Conservation (phyloP, 2,797 vertebrate species). For the Avahi laniger region DNA sequence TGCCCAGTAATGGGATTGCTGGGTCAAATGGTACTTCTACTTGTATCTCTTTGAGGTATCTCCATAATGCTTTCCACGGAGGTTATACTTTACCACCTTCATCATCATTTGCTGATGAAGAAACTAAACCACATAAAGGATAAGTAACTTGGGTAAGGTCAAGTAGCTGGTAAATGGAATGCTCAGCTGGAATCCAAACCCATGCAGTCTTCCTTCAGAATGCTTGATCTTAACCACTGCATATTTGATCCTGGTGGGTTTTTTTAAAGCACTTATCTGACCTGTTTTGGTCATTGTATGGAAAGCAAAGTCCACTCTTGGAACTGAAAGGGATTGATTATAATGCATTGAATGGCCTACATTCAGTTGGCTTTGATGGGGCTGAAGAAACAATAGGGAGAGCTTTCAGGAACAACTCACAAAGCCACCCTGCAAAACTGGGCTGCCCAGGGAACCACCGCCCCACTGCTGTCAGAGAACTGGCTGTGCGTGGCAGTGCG, state of each 20-base stretch:
- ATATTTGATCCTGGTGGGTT: neutral
- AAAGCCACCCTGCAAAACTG: neutral
- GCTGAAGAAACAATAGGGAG: neutral
- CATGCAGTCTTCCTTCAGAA: neutral
- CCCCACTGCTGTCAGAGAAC: neutral
- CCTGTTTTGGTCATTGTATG: neutral
- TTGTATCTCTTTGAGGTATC: no score
- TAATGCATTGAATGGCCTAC: neutral
- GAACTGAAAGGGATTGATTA: neutral
- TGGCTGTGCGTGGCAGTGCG: accelerated
- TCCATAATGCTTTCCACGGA: no score
- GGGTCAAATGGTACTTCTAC: no score
- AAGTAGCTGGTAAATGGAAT: neutral
- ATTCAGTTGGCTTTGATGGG: neutral
- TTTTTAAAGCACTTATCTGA: neutral
- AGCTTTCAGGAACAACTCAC: neutral
- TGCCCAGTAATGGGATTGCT: no score
- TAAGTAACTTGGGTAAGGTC: neutral
- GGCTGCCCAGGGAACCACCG: neutral
- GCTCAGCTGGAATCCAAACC: neutral
- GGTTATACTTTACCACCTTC: no score
- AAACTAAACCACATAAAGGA: neutral
- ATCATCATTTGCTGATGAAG: neutral
- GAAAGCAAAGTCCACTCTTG: neutral
- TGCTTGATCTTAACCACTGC: neutral